Evolutionary conservation across 1,140 invertebrate species (phyloP).

Genomic region (Littorina saxatilis): DNA sequence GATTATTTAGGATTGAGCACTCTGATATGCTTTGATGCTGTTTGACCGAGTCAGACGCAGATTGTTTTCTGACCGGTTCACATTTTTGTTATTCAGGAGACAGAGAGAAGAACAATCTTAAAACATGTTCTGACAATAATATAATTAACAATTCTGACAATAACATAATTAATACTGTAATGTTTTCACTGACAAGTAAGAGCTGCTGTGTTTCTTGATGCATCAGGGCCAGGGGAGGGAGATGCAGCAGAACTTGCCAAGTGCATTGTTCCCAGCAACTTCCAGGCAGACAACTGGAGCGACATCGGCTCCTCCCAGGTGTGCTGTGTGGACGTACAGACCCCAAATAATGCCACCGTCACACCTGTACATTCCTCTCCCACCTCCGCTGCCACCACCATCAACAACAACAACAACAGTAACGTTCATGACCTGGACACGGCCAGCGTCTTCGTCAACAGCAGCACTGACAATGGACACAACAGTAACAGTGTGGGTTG

Average conservation of each 20-base stretch:
- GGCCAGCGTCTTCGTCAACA: slow-evolving; percentile 18
- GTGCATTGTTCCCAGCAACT: background rate
- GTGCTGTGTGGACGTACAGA: slow-evolving; percentile 23
- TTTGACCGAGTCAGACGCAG: no score
- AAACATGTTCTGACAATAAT: no score
- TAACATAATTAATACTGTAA: no score
- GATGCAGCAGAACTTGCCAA: background rate
- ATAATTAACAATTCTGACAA: no score
- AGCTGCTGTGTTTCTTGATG: no score
- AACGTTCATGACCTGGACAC: background rate
- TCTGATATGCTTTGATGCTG: no score
- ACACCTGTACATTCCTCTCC: slow-evolving; percentile 7
- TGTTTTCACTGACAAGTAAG: no score
- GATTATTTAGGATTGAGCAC: no score
- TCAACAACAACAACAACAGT: background rate
- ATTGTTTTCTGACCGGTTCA: no score
- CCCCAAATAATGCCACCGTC: background rate
- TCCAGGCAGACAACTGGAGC: background rate
- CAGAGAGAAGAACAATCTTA: no score
- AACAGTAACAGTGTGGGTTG: slow-evolving; percentile 21
- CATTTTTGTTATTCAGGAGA: no score
- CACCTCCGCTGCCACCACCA: no score
- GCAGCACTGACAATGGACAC: background rate
- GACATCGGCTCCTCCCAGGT: slow-evolving; percentile 10
- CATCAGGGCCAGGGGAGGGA: background rate